Conservation (phyloP, 2,888 invertebrate genomes). For the Lordiphosa fenestrarum region DNA sequence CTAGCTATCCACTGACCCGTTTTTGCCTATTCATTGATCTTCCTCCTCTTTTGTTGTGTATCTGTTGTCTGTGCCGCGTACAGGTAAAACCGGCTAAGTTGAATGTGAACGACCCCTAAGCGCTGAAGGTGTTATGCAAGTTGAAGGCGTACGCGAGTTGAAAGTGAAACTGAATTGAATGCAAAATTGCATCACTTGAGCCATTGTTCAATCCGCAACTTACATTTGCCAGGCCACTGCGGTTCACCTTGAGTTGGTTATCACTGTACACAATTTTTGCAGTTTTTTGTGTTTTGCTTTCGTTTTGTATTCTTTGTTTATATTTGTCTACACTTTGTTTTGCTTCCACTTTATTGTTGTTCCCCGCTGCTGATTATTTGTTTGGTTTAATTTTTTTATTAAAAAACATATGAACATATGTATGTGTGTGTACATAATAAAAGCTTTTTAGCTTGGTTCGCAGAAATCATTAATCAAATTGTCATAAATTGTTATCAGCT, state of each 20-base stretch:
- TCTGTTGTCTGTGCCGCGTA: conserved; percentile 25
- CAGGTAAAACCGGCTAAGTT: conserved; percentile 60
- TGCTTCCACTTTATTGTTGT: conserved; percentile 49
- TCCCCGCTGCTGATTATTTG: conserved; percentile 20
- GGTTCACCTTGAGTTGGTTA: conserved; percentile 6
- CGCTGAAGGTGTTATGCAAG: not conserved
- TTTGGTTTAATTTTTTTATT: conserved; percentile 10
- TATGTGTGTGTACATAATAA: not conserved
- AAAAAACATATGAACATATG: conserved; percentile 3
- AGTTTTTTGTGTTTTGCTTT: conserved; percentile 40
- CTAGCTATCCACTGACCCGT: conserved; percentile 55
- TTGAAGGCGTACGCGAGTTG: not conserved
- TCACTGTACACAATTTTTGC: conserved; percentile 13
- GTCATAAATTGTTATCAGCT: conserved; percentile 9
- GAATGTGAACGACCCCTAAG: conserved; percentile 56
- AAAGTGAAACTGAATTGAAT: not conserved
- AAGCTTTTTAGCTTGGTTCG: not conserved
- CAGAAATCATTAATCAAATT: conserved; percentile 45
- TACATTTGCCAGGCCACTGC: not conserved
- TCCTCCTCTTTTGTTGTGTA: conserved; percentile 52
- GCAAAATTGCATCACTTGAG: not conserved
- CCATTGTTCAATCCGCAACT: not conserved
- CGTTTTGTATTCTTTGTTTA: conserved; percentile 63
- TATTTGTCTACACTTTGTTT: conserved; percentile 63
- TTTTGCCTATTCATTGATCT: conserved; percentile 68